A percentile compares a stretch with the other conserved stretches of the same genome.
phyloP scores from a whole-genome alignment of 1,140 invertebrate species.

The Aphaenogaster floridana region DNA sequence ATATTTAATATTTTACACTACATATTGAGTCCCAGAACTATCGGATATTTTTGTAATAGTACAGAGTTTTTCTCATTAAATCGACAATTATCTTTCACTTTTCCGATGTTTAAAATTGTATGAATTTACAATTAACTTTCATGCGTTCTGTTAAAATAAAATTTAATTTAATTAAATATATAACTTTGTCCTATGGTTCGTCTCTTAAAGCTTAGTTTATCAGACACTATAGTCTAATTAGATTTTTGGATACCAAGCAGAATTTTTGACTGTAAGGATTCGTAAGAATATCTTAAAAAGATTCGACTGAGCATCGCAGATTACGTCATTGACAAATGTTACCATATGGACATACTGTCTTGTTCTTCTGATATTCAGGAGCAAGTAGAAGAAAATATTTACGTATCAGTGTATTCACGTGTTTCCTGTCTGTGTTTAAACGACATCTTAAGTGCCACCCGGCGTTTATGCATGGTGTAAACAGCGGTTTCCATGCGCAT shows the following conservation, averaged over 20 bases:
- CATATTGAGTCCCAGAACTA: not conserved
- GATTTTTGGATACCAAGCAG: not conserved
- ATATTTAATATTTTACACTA: not conserved
- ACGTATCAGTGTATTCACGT: constrained; percentile 83
- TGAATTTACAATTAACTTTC: not conserved
- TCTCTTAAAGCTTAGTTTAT: not conserved
- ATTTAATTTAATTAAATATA: not conserved
- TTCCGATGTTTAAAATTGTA: not conserved
- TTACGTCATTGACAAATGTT: constrained; percentile 82
- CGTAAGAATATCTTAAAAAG: not conserved
- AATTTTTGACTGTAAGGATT: not conserved
- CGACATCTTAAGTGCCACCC: constrained; percentile 85
- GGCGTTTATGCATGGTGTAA: constrained; percentile 81
- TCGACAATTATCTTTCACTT: too few relatives aligned
- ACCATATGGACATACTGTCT: constrained; percentile 80
- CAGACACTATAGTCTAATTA: not conserved
- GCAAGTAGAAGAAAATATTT: constrained; percentile 85
- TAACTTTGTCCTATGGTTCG: not conserved
- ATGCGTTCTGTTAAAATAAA: constrained; percentile 7
- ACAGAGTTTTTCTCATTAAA: not conserved
- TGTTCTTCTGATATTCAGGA: constrained; percentile 76
- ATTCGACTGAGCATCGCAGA: constrained; percentile 3
- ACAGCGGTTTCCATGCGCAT: constrained; percentile 77
- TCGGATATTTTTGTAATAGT: not conserved
- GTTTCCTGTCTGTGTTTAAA: constrained; percentile 86